Evolutionary conservation across 2,888 invertebrate genomes (phyloP), one percentile per base, ranked within the genome.

Genomic region (Hirtodrosophila alboralis): DNA sequence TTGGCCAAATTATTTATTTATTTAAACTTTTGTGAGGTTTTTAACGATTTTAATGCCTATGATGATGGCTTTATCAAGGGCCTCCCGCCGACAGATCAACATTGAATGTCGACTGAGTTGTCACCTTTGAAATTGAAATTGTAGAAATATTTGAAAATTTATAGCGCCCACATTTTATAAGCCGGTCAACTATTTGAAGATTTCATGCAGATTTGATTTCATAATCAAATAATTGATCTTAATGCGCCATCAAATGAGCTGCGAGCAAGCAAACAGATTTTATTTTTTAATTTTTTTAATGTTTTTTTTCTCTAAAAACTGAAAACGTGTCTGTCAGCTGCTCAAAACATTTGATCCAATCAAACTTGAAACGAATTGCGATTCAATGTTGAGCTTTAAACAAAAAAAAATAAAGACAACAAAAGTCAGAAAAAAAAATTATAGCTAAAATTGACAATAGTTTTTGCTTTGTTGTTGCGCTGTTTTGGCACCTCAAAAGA

Each of bases 211-310:
- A 87, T 87, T 87, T 85, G 75, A 75, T 86, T 89, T 87, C 86
- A 76, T 85, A 89, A 89, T 88, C 88, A 88, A 88, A 89, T 88
- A 88, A 88, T 89, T 87, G 88, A 89, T 89, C 89, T 89, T 88
- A 89, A 88, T 88, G 87, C 88, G 87, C 75, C 86, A 73, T 77
- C 86, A 83, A 86, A 85, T 78, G 72, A 68, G 72, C 37, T 61
- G 33, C 45, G 31, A 51, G 57, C 59, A 30, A 14, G 34, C 43
- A 3, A 18, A 33, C 47, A 54, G 27, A 26, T 1, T 5, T 30
- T 23, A 34, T 41, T 53, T n/a, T 43, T 47, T 38, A 38, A 30
- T 23, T 14, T 12, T 23, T 8, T 40, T 23, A 18, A 41, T 37
- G 30, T 28, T 28, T 37, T 44, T 23, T 43, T 36, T 31, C 1